Evolutionary conservation across 2,797 vertebrate species (phyloP).

Genomic region (Synanceia verrucosa): DNA sequence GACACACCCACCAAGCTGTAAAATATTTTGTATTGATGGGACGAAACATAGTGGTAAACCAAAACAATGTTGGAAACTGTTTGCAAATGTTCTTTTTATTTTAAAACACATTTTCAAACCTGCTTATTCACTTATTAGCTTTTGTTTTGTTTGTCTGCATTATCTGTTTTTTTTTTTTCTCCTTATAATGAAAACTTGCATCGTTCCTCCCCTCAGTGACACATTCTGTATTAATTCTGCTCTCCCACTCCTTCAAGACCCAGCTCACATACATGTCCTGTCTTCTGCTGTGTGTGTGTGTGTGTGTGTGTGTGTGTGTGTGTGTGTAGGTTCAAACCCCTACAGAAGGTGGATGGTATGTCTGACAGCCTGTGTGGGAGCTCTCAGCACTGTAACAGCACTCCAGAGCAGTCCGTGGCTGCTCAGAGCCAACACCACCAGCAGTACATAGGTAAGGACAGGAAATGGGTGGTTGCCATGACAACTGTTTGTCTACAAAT

Average conservation of each 20-base stretch:
- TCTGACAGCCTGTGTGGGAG: slow-evolving; percentile 86
- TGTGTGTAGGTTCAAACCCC: slow-evolving; percentile 90
- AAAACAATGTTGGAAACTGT: background rate
- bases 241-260: slow-evolving; percentile 1
- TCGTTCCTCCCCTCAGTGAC: background rate
- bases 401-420: slow-evolving; percentile 91
- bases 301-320: too few species aligned
- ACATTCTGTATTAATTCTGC: background rate
- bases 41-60: background rate
- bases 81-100: background rate
- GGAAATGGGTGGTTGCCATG: background rate
- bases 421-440: slow-evolving; percentile 97
- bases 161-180: background rate
- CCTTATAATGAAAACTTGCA: background rate
- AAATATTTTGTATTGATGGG: background rate
- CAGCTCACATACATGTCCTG: slow-evolving; percentile 9
- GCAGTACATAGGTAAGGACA: slow-evolving; percentile 93
- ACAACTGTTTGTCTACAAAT: background rate
- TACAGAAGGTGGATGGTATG: slow-evolving; percentile 92
- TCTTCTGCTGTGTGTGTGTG: slow-evolving; percentile 9
- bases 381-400: slow-evolving; percentile 84
- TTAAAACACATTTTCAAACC: background rate
- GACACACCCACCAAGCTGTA: background rate
- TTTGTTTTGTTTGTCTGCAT: background rate
- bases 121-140: background rate